Base-by-base conservation (phyloP, 2,797 vertebrate species). In the Sphenopsis melanotis region DNA sequence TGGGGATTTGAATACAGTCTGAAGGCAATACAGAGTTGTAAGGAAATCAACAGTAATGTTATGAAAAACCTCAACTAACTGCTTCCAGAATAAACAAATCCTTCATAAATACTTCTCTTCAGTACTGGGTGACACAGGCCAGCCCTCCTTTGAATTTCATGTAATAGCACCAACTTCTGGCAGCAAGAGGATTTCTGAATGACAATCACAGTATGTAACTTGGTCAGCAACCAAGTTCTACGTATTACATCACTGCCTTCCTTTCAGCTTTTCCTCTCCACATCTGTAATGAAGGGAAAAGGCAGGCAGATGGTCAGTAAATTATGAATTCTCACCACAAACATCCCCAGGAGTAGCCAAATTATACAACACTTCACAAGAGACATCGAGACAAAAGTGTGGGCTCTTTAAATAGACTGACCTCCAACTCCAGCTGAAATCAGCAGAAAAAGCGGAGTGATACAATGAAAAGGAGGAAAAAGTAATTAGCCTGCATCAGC, bases 401-500 rank as follows among this genome's bases (percentile, higher is more conserved):
- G 44, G 41, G 70, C 47, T 91, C 70, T 94, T 92, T 93, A 96
- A 95, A 95, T 69, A 95, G 88, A 89, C 61, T 71, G 77, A 87
- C 88, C 83, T 95, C 90, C 74, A 94, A 13, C 84, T 96, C 82
- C 53, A 66, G 83, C 86, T 93, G 88, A 91, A 95, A 87, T 92
- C 90, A 79, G 90, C 86, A 93, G 70, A 87, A 95, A 93, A 86
- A 88, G n/a, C 36, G 81, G 65, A 79, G 34, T 10, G 24, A 87
- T 36, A 84, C 77, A 90, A 86, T 52, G 37, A 83, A 83, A 44
- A 88, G 30, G n/a, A 83, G n/a, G 56, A 55, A 72, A 66, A 95
- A 83, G 88, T 80, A 95, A 93, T 95, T 66, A 92, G 61, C 11
- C 82, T 22, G 71, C 44, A 95, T 95, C 96, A 95, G 81, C 94